These are phyloP conservation scores for Ophonus ardosiacus DNA, from an alignment of 2,888 invertebrate genomes.

Conservation along the genomic window DNA sequence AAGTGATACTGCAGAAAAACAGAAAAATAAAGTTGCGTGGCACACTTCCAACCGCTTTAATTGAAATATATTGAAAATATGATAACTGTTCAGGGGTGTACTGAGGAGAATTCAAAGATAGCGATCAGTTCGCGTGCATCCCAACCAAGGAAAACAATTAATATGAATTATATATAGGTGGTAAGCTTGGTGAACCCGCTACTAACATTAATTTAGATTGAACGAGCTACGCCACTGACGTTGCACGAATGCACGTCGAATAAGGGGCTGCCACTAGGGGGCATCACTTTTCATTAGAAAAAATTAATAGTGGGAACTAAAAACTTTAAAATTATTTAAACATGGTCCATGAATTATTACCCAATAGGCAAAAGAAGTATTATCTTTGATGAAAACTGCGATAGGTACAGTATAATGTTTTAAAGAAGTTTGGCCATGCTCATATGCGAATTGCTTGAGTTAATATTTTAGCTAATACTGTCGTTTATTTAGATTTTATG, in stretches of 20 bases:
- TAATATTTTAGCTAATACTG: too few relatives aligned
- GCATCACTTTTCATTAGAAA: not conserved
- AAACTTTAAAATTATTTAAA: too few relatives aligned
- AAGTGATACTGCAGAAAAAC: constrained; percentile 10
- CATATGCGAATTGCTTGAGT: too few relatives aligned
- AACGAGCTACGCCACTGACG: constrained; percentile 67
- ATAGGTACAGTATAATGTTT: too few relatives aligned
- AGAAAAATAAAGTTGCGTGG: constrained; percentile 1
- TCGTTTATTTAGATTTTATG: too few relatives aligned
- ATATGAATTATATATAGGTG: constrained; percentile 62
- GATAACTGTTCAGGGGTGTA: constrained; percentile 32
- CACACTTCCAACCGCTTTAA: constrained; percentile 53
- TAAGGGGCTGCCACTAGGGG: not conserved
- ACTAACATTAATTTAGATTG: constrained; percentile 74
- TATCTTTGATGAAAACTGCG: too few relatives aligned
- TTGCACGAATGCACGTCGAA: constrained; percentile 63
- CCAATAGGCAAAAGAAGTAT: too few relatives aligned
- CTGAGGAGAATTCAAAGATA: not conserved
- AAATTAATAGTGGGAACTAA: not conserved
- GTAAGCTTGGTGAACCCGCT: constrained; percentile 67
- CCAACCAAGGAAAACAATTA: constrained; percentile 49
- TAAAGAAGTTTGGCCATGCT: too few relatives aligned
- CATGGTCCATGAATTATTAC: too few relatives aligned
- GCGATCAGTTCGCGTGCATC: not conserved
- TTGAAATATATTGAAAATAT: constrained; percentile 61